phyloP scores from a whole-genome alignment of 1,140 invertebrate genomes.

The Atta cephalotes region DNA sequence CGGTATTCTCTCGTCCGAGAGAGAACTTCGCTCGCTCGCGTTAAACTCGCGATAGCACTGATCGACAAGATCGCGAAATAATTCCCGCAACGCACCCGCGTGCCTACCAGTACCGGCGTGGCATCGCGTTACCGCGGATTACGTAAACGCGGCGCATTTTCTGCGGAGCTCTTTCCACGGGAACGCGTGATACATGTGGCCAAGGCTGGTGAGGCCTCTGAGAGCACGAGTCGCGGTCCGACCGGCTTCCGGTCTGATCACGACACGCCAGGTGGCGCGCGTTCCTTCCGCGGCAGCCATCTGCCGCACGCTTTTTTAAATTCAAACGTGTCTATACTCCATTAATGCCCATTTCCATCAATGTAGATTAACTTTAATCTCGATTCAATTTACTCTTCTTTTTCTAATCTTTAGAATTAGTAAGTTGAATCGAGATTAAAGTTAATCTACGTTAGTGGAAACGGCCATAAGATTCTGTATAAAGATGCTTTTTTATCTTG shows the following conservation, averaged over 20 bases:
- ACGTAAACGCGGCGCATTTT: slow-evolving; percentile 81
- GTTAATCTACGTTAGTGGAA: too few relatives aligned
- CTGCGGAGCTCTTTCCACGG: slow-evolving; percentile 69
- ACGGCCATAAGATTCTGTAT: too few relatives aligned
- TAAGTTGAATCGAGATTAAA: too few relatives aligned
- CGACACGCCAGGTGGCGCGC: slow-evolving; percentile 38
- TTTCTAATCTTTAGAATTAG: too few relatives aligned
- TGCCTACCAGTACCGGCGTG: slow-evolving; percentile 60
- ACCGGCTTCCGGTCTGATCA: slow-evolving; percentile 74
- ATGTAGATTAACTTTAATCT: too few relatives aligned
- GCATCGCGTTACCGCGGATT: slow-evolving; percentile 74
- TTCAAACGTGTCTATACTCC: background rate
- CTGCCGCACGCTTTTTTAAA: background rate
- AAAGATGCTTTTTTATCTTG: too few relatives aligned
- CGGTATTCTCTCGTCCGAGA: background rate
- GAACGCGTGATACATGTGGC: slow-evolving; percentile 79
- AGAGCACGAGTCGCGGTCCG: slow-evolving; percentile 49
- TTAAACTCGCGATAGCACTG: background rate
- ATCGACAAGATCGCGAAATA: background rate
- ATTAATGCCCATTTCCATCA: too few relatives aligned
- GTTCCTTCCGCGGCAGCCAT: slow-evolving; percentile 9
- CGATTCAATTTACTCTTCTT: too few relatives aligned
- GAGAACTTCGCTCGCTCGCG: background rate
- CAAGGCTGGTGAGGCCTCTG: slow-evolving; percentile 76
- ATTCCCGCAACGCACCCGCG: background rate